A percentile compares a stretch with the other conserved stretches of the same genome.
phyloP scores from a whole-genome alignment of 2,797 vertebrate genomes.

The Paratrypauchen microcephalus region DNA sequence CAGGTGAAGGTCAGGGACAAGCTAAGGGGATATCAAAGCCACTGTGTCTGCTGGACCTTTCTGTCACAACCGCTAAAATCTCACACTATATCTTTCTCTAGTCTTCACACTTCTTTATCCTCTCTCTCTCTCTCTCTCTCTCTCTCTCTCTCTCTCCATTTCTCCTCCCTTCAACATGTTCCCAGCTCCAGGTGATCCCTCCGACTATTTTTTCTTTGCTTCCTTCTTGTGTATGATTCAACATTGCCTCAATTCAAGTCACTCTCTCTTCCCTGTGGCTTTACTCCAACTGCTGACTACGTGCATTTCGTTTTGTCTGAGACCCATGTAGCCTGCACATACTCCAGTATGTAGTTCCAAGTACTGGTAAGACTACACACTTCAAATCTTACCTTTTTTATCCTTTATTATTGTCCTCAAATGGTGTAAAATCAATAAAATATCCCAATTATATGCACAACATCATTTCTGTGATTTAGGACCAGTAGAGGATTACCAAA shows the following conservation, averaged over 20 bases:
- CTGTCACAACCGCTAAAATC: slow-evolving; percentile 62
- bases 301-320: slow-evolving; percentile 57
- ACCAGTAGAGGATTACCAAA: no score
- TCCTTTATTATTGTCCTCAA: no score
- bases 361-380: not conserved
- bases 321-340: slow-evolving; percentile 50
- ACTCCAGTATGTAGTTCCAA: slow-evolving; percentile 28
- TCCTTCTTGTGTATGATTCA: slow-evolving; percentile 48
- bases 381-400: no score
- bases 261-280: slow-evolving; percentile 57
- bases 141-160: slow-evolving; percentile 12
- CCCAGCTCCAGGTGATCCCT: slow-evolving; percentile 27
- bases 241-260: slow-evolving; percentile 46
- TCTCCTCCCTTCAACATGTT: slow-evolving; percentile 17
- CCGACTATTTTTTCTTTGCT: slow-evolving; percentile 37
- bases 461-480: no score
- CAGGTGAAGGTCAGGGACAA: slow-evolving; percentile 76
- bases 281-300: slow-evolving; percentile 61
- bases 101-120: slow-evolving; percentile 22
- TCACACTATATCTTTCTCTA: slow-evolving; percentile 28
- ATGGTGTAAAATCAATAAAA: no score
- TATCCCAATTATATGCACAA: no score
- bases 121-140: slow-evolving; percentile 16
- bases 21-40: slow-evolving; percentile 77
- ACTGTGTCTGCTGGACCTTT: slow-evolving; percentile 59